Base-by-base conservation (phyloP, 2,888 invertebrate species). In the Helobdella robusta region DNA sequence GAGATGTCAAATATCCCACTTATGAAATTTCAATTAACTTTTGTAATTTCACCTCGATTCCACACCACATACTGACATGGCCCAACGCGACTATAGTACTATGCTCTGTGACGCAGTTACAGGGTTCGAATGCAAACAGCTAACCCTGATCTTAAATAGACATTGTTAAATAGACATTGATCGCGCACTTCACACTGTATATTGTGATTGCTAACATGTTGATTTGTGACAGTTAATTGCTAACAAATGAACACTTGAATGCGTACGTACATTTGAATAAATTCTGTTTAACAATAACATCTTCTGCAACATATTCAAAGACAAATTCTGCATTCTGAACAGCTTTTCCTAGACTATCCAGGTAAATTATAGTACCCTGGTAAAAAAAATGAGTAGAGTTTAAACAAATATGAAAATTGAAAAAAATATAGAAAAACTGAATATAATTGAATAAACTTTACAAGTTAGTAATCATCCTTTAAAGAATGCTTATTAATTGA, bases 311-410 rank as follows among this genome's bases (percentile, higher is more conserved):
- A 62, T 76, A 77, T 72, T 81, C 81, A 72, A 81, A 75, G 30
- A 81, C 75, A 68, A 80, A 76, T 30, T 80, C 78, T n/a, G 78
- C 79, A 72, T 79, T 79, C 69, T 71, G 74, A 0, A 81, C 80
- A 2, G 81, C 75, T 68, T 81, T 80, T 67, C 81, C 80, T 44
- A 81, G 72, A 32, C 75, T 71, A 68, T 79, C 78, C 70, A 81
- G 73, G 65, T 79, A 80, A 54, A 79, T 72, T 5, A 81, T 75
- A 66, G 78, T 78, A 58, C 81, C 81, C 81, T 80, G 72, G 58
- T 68, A 71, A n/a, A 20, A 23, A 23, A 5, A 59, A 58, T n/a
- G n/a, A n/a, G n/a, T n/a, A n/a, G n/a, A n/a, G n/a, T n/a, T n/a
- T n/a, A 63, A 54, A n/a, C 2, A 30, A 48, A 20, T 36, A 2